These are phyloP conservation scores for Monodelphis domestica DNA, from an alignment of 2,797 vertebrate genomes.

Conservation along the genomic window DNA sequence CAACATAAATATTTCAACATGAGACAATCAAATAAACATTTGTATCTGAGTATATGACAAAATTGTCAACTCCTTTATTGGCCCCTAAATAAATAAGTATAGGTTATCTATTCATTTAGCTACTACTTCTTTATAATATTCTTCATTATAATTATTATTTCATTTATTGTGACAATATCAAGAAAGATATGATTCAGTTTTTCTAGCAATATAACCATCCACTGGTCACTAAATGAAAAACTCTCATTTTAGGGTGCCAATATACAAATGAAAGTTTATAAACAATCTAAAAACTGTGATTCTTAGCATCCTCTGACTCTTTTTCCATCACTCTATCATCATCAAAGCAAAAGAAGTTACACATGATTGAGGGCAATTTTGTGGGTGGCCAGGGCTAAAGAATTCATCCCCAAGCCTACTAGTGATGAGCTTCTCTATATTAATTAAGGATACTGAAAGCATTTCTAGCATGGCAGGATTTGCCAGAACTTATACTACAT, in stretches of 20 bases:
- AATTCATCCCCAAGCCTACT: not conserved
- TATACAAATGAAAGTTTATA: not conserved
- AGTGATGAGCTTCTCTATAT: not conserved
- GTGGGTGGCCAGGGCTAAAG: not conserved
- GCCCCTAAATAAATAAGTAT: not conserved
- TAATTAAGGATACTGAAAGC: not conserved
- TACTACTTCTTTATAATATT: not conserved
- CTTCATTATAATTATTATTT: too few species aligned
- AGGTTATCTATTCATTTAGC: not conserved
- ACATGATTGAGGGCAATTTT: not conserved
- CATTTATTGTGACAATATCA: not conserved
- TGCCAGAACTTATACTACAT: not conserved
- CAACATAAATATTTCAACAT: not conserved
- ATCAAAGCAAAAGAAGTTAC: not conserved
- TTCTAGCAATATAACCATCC: not conserved
- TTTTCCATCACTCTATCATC: not conserved
- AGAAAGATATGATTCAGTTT: not conserved
- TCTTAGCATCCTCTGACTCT: not conserved
- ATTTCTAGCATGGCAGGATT: not conserved
- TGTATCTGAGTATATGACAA: not conserved
- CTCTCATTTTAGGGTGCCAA: not conserved
- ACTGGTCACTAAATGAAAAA: not conserved
- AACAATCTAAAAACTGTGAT: not conserved
- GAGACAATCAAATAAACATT: not conserved
- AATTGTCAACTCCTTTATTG: not conserved